Percentiles rank a stretch among this genome's conserved stretches.
phyloP scores from a whole-genome alignment of 1,140 invertebrate species.

The Bombus cullumanus region DNA sequence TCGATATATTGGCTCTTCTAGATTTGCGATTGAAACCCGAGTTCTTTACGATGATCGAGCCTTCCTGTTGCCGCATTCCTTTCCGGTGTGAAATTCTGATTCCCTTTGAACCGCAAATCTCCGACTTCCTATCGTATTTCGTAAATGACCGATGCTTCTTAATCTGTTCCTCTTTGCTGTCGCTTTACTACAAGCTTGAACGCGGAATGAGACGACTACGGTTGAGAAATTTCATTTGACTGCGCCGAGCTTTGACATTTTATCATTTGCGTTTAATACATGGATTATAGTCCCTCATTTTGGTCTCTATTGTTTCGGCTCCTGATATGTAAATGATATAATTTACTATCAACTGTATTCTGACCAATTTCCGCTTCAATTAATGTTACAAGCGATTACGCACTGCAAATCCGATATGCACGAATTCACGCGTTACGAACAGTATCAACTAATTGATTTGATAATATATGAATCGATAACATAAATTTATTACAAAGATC shows the following conservation, averaged over 20 bases:
- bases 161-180: not conserved
- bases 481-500: not conserved
- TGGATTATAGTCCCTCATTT: not conserved
- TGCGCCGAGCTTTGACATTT: not conserved
- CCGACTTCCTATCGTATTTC: not conserved
- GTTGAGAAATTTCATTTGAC: too few relatives aligned
- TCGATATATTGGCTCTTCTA: constrained; percentile 12
- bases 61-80: not conserved
- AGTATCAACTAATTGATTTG: not conserved
- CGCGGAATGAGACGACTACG: not conserved
- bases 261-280: not conserved
- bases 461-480: not conserved
- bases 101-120: not conserved
- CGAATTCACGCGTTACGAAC: not conserved
- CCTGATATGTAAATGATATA: constrained; percentile 1
- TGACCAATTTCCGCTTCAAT: constrained; percentile 25
- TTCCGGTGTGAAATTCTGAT: not conserved
- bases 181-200: too few relatives aligned
- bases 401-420: not conserved
- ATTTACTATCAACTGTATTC: constrained; percentile 22
- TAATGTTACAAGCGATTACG: constrained; percentile 11
- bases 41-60: not conserved
- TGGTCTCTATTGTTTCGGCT: not conserved
- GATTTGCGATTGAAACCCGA: not conserved
- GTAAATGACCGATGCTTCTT: too few relatives aligned